phyloP scores from a whole-genome alignment of 2,888 invertebrate genomes.

The Phania funesta region DNA sequence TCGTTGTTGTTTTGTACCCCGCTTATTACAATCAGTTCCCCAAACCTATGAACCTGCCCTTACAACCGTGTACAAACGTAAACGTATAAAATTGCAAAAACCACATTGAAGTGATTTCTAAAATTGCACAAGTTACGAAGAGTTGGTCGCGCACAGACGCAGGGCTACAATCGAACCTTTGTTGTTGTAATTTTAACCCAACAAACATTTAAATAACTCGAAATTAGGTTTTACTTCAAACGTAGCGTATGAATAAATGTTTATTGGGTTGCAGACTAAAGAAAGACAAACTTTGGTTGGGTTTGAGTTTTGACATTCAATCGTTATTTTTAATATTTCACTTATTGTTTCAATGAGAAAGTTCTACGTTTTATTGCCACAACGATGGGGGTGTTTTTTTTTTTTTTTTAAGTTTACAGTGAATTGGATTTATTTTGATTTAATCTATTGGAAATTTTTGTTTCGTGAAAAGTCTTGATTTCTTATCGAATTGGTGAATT shows the following conservation, averaged over 20 bases:
- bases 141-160: background rate
- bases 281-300: too few relatives aligned
- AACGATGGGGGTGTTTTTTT: background rate
- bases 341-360: constrained; percentile 56
- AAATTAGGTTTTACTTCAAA: background rate
- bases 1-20: background rate
- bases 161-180: background rate
- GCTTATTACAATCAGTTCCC: background rate
- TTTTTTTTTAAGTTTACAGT: background rate
- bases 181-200: background rate
- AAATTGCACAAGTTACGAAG: constrained; percentile 9
- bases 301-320: constrained; percentile 43
- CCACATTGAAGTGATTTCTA: constrained; percentile 18
- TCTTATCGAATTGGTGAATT: too few relatives aligned
- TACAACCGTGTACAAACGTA: too few relatives aligned
- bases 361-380: constrained; percentile 32
- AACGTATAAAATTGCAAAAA: constrained; percentile 6
- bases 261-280: too few relatives aligned
- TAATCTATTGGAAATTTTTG: constrained; percentile 39
- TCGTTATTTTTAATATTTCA: constrained; percentile 25
- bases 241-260: too few relatives aligned
- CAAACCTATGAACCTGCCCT: background rate
- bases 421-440: constrained; percentile 35
- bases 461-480: background rate
- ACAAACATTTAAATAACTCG: background rate